A percentile compares a stretch with the other conserved stretches of the same genome.
phyloP scores from a whole-genome alignment of 2,888 invertebrate species.

The Drosophila ezoana region DNA sequence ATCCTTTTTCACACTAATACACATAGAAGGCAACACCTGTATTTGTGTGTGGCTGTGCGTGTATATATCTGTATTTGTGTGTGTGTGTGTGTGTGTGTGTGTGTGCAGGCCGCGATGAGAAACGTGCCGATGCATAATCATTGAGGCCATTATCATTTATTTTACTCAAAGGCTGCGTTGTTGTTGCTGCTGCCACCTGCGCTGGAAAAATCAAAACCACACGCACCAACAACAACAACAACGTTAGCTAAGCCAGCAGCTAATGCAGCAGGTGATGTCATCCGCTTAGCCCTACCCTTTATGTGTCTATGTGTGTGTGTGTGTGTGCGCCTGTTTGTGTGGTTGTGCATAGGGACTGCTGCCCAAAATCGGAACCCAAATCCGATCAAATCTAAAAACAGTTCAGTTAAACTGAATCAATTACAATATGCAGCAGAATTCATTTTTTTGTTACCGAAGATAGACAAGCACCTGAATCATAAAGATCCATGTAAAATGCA shows the following conservation, averaged over 20 bases:
- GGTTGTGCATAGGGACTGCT: not conserved
- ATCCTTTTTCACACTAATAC: slow-evolving; percentile 58
- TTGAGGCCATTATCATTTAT: slow-evolving; percentile 81
- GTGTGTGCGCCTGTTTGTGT: not conserved
- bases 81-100: slow-evolving; percentile 26
- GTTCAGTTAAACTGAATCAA: too few species aligned
- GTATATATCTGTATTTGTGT: slow-evolving; percentile 2
- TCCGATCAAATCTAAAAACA: too few species aligned
- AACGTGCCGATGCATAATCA: slow-evolving; percentile 84
- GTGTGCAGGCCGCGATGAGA: slow-evolving; percentile 68
- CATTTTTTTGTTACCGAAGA: too few species aligned
- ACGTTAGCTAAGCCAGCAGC: slow-evolving; percentile 53
- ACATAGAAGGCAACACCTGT: slow-evolving; percentile 39
- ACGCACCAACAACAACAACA: slow-evolving; percentile 59
- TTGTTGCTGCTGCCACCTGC: slow-evolving; percentile 52
- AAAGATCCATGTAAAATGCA: too few species aligned
- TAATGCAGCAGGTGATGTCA: slow-evolving; percentile 44
- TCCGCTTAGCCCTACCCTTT: slow-evolving; percentile 4
- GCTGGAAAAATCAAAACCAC: slow-evolving; percentile 67
- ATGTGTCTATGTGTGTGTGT: not conserved
- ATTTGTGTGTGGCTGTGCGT: slow-evolving; percentile 14
- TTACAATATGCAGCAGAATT: too few species aligned
- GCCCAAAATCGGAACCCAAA: not conserved
- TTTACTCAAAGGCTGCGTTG: slow-evolving; percentile 66
- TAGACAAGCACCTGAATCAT: too few species aligned